These are phyloP conservation scores for Cheilinus undulatus DNA, from an alignment of 2,113 vertebrate genomes.

Conservation along the genomic window DNA sequence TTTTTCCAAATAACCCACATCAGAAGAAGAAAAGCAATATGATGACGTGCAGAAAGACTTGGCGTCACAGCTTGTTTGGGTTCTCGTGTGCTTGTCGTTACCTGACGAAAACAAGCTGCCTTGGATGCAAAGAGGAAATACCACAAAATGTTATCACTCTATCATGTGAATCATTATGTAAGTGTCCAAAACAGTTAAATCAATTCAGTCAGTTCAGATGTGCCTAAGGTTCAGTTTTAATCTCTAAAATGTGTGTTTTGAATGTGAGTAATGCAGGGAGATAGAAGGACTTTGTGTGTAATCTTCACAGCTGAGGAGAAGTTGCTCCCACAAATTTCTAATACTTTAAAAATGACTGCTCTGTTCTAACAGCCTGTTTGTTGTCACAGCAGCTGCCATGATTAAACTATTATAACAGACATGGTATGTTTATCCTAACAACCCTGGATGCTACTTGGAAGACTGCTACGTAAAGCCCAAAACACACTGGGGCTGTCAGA, in stretches of 20 bases:
- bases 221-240: conserved; percentile 11
- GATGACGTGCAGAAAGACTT: conserved; percentile 21
- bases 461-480: too few species aligned
- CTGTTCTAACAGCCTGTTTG: too few species aligned
- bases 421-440: too few species aligned
- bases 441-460: too few species aligned
- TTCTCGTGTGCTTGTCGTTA: conserved; percentile 27
- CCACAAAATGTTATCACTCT: conserved; percentile 7
- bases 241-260: conserved; percentile 14
- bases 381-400: too few species aligned
- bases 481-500: too few species aligned
- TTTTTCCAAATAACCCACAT: conserved; percentile 45
- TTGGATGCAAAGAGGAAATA: background rate
- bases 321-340: too few species aligned
- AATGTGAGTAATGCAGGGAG: conserved; percentile 22
- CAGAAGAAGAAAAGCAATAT: conserved; percentile 12
- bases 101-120: conserved; percentile 57
- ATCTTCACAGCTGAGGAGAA: conserved; percentile 46
- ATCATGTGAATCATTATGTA: conserved; percentile 36
- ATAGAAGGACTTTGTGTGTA: background rate
- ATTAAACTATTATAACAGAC: too few species aligned
- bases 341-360: too few species aligned
- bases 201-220: conserved; percentile 28
- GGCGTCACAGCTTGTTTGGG: conserved; percentile 36
- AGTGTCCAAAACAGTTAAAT: conserved; percentile 41